Evolutionary conservation across 2,888 invertebrate species (phyloP), one percentile per base, ranked within the genome.

Genomic region (Leptopilina myrica): DNA sequence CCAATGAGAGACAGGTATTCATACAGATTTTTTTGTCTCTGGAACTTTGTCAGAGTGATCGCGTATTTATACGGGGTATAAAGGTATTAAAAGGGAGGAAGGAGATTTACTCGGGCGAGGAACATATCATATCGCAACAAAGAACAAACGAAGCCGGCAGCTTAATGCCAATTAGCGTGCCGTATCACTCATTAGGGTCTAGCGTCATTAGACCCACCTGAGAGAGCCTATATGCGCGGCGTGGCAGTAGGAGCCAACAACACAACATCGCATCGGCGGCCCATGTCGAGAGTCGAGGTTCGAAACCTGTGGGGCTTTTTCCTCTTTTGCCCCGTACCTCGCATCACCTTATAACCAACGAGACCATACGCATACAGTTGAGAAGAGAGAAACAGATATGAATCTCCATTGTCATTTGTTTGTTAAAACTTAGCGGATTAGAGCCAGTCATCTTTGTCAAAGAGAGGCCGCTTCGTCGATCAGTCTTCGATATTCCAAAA

Each of bases 361-460:
- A 79, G 49, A 79, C 66, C 65, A 43, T 43, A 33, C 8, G 75
- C 65, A 43, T 43, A 33, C 8, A 77, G 75, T 73, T 59, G 64
- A 15, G 40, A 64, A 64, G 49, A 49, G 43, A 43, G 43, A 43
- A 11, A 49, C 76, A 73, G 88, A 88, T 88, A 88, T 82, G 85
- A 85, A 91, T 90, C 90, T 89, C 86, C 88, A 90, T 90, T 91
- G 90, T 91, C 90, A 91, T 91, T 90, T 90, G 91, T 91, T 91
- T 91, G 90, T 91, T 90, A 89, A 49, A 91, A 89, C 89, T 89
- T 79, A 82, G 82, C 86, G 85, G 85, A 87, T 88, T 87, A 87
- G 86, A 87, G 87, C 85, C 84, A 85, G 89, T 89, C 91, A 91
- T 91, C 86, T 87, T 85, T 89, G 89, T 91, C 91, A 91, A 91